Evolutionary conservation across 2,888 invertebrate species (phyloP).

Genomic region (Andrena trimmerana): DNA sequence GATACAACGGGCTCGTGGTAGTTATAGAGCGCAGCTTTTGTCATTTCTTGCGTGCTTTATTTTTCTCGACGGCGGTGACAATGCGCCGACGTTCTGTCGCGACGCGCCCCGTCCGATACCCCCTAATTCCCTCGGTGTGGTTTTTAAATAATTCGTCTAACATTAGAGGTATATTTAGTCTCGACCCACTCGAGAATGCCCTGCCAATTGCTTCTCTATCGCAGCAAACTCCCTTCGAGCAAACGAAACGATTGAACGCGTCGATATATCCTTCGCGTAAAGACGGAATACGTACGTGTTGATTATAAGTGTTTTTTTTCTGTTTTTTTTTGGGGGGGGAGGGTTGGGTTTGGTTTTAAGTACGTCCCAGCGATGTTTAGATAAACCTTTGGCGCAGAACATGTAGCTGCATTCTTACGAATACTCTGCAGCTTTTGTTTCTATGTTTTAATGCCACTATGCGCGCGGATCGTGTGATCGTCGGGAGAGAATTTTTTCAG

Average conservation of each 20-base stretch:
- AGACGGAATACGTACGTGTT: constrained; percentile 33
- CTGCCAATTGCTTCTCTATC: constrained; percentile 46
- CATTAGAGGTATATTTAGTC: constrained; percentile 68
- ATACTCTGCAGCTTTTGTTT: constrained; percentile 9
- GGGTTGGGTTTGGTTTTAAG: not conserved
- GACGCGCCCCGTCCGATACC: not conserved
- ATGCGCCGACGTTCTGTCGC: not conserved
- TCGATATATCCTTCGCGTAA: constrained; percentile 15
- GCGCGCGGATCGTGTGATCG: not conserved
- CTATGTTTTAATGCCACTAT: constrained; percentile 22
- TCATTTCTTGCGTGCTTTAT: not conserved
- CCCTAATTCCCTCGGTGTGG: constrained; percentile 1
- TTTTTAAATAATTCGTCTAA: constrained; percentile 42
- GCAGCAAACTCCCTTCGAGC: constrained; percentile 33
- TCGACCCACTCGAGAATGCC: constrained; percentile 69
- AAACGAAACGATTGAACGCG: constrained; percentile 46
- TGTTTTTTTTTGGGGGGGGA: too few species aligned
- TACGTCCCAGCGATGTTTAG: not conserved
- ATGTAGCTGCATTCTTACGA: not conserved
- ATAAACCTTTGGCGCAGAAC: constrained; percentile 9
- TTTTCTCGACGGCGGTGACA: not conserved
- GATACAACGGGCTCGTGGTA: constrained; percentile 39
- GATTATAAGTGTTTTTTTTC: not conserved
- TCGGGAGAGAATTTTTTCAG: not conserved
- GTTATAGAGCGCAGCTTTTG: constrained; percentile 9